Base-by-base conservation (phyloP, 92 coral and sea anemone species). In the Epizoanthus illoricatus region DNA sequence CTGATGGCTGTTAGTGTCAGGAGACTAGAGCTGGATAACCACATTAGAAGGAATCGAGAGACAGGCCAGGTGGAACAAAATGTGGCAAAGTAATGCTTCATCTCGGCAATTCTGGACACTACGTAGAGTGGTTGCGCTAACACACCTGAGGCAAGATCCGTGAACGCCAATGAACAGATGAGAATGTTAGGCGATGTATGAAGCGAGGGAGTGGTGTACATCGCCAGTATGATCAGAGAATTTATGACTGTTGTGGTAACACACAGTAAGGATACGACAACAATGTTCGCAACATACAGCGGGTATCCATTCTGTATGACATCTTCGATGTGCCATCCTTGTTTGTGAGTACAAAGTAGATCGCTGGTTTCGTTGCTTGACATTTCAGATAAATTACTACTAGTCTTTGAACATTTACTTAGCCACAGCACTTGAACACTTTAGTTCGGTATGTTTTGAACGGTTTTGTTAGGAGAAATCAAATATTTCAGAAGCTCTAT, bases 61-160 rank as follows among this genome's bases (percentile, higher is more conserved):
- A 75, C 69, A n/a, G 60, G 81, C 81, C 81, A 75, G 20, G 81
- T 75, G 68, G 54, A 75, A 7, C 81, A 75, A 18, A 75, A 75
- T 18, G 81, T 75, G 67, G 47, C 40, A 56, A 60, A 33, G 39
- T 75, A 59, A 40, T 60, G 7, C 40, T 75, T 75, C 17, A 75
- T 28, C 20, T 75, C 81, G 3, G 81, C 81, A 58, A 75, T 42
- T 60, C 81, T 75, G 54, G 81, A 75, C 20, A 75, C 68, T 36
- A 20, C 66, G 69, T 75, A 75, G 36, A 75, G 13, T 2, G 81
- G 81, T 68, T 75, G 81, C 8, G 81, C 81, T 8, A 75, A 28
- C 52, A 75, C 68, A n/a, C 81, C 81, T 13, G 81, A 75, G 58
- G 81, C 81, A 39, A 75, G 60, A 41, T 75, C 81, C 16, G 81